Evolutionary conservation across 2,113 vertebrate species (phyloP), one percentile per base, ranked within the genome.

Genomic region (Tachycineta bicolor): DNA sequence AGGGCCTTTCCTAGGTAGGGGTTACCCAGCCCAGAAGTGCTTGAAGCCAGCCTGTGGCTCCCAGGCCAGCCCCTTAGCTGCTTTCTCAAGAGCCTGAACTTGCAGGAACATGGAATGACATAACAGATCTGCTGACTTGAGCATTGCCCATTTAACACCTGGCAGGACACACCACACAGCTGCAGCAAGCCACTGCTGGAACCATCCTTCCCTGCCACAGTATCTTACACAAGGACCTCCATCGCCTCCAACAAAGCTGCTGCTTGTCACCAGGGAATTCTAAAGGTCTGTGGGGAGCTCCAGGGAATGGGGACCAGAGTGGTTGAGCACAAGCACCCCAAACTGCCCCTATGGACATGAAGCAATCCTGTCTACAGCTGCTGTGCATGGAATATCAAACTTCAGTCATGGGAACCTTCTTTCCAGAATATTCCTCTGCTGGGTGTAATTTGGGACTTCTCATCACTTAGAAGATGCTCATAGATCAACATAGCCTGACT

Each of bases 221-320:
- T 4, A 50, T 10, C 68, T 53, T 58, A 14, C 39, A 29, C 43
- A 56, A 80, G 56, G 21, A 63, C 15, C 33, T 85, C 37, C 43
- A 33, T 14, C 53, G 20, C 21, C 34, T 14, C 2, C 0, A 52
- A 22, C 46, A 58, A 52, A 77, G 76, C 31, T 0, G 0, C 52
- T 41, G 64, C 21, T 2, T 10, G 31, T 23, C 55, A 39, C 2
- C 14, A 16, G 34, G 12, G 60, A 52, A 14, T 28, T 26, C 39
- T 31, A 12, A 41, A 67, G 24, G 10, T 18, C 9, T 49, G 47
- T 4, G 2, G n/a, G n/a, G 31, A 34, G 39, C 5, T n/a, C 1
- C 2, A 12, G 33, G 49, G n/a, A 60, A 23, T 1, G 17, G 26
- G n/a, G 39, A 37, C 12, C 16, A 7, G 39, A 56, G 22, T 5